These are phyloP conservation scores for Dexiosoma caninum DNA, from an alignment of 2,888 invertebrate genomes.

Conservation along the genomic window DNA sequence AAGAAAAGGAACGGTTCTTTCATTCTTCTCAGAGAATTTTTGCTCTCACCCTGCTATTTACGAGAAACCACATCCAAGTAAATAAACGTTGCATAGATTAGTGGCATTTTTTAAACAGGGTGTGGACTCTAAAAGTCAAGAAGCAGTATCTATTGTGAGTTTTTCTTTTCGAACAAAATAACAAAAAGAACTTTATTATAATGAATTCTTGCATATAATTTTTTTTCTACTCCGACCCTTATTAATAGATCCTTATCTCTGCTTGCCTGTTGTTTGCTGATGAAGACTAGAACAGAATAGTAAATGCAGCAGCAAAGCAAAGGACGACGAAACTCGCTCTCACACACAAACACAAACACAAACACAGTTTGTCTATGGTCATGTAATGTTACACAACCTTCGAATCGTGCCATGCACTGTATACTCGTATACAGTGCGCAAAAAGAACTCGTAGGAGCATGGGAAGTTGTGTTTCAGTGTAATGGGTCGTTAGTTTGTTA, in stretches of 20 bases:
- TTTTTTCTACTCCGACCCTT: constrained; percentile 31
- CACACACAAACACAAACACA: too few species aligned
- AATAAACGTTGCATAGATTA: background rate
- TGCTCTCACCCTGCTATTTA: background rate
- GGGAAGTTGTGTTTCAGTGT: background rate
- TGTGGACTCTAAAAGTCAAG: too few species aligned
- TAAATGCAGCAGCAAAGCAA: constrained; percentile 2
- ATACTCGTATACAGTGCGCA: background rate
- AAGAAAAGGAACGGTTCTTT: too few species aligned
- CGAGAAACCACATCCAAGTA: background rate
- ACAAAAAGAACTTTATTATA: background rate
- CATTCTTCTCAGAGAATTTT: background rate
- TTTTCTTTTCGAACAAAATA: background rate
- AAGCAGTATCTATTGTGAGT: background rate
- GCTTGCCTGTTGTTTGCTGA: constrained; percentile 18
- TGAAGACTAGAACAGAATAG: constrained; percentile 1
- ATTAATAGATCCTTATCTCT: constrained; percentile 50
- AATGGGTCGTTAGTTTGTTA: constrained; percentile 43
- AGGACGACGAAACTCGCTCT: background rate
- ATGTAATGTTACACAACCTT: constrained; percentile 25
- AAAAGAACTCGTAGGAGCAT: background rate
- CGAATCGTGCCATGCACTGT: background rate
- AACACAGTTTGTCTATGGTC: constrained; percentile 1
- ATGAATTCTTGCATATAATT: constrained; percentile 22
- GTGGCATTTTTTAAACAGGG: background rate